Evolutionary conservation across 2,888 invertebrate species (phyloP), one percentile per base, ranked within the genome.

Genomic region (Lamellibrachia satsuma): DNA sequence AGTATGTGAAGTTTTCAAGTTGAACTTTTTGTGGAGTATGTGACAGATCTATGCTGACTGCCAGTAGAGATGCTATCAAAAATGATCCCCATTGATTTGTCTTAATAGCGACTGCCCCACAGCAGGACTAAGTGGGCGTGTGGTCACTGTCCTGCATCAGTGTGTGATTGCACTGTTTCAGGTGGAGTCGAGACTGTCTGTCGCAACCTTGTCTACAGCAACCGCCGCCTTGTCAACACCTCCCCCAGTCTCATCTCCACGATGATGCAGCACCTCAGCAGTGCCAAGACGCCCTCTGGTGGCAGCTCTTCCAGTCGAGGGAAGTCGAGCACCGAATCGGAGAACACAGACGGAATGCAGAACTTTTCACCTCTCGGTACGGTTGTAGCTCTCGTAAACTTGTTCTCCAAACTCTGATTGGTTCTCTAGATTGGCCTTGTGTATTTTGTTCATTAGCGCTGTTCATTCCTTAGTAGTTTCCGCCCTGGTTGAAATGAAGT

Each of bases 281-380:
- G 95, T 91, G 95, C 95, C 55, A 93, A 93, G 75, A 75, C 75
- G 75, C 75, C 75, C 11, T 75, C 75, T 75, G 75, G n/a, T 52
- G 52, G 52, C 52, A 52, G 90, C 52, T 55, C 94, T 94, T 22
- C 93, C 93, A 22, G 95, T 95, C 97, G 7, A 97, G 97, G 90
- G 92, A 75, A 92, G 90, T 60, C 90, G 90, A 52, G 15, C 55
- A 22, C 55, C 2, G 95, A 96, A 91, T 93, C 97, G 52, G 98
- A 98, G 95, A 97, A 95, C 90, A 94, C 95, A n/a, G 98, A 98
- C 95, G 98, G 98, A 3, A 97, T 98, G 39, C 97, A 98, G 92
- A 99, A 99, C 96, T 98, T 99, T 96, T 99, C 99, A 3, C 99
- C 99, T 0, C 97, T 98, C 75, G 98, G 98, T 97, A 96, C 97